Conservation (phyloP, 2,797 vertebrate genomes). For the Myotis planiceps region DNA sequence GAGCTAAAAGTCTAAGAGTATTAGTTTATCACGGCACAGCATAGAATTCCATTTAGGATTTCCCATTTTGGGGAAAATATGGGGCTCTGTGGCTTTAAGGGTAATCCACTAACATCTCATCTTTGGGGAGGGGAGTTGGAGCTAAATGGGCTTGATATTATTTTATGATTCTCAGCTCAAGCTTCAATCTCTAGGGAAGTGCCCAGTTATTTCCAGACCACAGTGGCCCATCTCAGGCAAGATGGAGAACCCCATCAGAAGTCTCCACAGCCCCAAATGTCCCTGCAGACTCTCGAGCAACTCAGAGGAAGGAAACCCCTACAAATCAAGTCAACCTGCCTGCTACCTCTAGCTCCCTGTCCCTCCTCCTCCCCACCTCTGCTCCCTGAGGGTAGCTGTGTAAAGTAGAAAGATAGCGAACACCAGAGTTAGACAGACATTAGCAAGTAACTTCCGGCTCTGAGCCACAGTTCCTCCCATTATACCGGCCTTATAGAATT, state of each 20-base stretch:
- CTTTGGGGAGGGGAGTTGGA: slow-evolving; percentile 59
- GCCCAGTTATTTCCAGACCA: background rate
- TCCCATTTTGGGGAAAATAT: slow-evolving; percentile 65
- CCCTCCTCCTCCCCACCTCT: background rate
- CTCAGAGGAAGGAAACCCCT: background rate
- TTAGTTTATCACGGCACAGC: slow-evolving; percentile 81
- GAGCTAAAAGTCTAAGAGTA: slow-evolving; percentile 80
- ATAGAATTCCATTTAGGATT: slow-evolving; percentile 71
- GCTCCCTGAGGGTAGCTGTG: background rate
- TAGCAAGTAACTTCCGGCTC: background rate
- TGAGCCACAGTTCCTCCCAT: background rate
- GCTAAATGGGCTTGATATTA: slow-evolving; percentile 27
- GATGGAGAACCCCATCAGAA: background rate
- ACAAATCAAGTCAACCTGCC: background rate
- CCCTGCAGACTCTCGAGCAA: background rate
- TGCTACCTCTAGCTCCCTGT: background rate
- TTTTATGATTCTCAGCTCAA: background rate
- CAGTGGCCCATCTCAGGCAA: background rate
- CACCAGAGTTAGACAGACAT: background rate
- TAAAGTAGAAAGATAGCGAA: background rate
- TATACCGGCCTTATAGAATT: background rate
- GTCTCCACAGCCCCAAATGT: background rate
- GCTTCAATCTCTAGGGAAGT: background rate
- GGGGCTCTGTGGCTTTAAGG: slow-evolving; percentile 61
- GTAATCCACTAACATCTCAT: slow-evolving; percentile 61